Evolutionary conservation across 2,113 vertebrate genomes (phyloP), one percentile per base, ranked within the genome.

Genomic region (Microtus montanus): DNA sequence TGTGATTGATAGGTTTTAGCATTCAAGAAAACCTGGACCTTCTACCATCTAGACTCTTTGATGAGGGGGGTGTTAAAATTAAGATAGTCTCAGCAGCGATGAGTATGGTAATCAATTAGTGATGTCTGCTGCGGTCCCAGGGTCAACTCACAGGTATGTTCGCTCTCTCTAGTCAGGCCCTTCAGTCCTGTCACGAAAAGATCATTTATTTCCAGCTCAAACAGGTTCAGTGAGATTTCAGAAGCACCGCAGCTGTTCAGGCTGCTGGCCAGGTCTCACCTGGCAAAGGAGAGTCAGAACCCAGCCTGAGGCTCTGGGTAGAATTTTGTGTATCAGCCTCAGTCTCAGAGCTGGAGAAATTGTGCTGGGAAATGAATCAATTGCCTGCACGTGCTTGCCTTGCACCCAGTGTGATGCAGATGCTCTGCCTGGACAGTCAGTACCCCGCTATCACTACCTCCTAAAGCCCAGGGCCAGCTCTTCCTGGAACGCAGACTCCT

Each of bases 371-470:
- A 58, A 26, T 52, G 64, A 30, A 19, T 6, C 6, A 7, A 0
- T 17, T 14, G 90, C 20, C 41, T 28, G 8, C n/a, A 33, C 7
- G 5, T 14, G 5, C 15, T 64, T 49, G 63, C 30, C 38, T 19
- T 41, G 80, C 3, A 30, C n/a, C n/a, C n/a, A 5, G 3, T 11
- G 13, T 11, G 41, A 7, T 24, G 15, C 20, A n/a, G 41, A 70
- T 0, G 26, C 7, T 20, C 22, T 35, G 0, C 13, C 30, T 30
- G 0, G 28, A 14, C 0, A 9, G 80, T 13, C 3, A 52, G 14
- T 4, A 5, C 54, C 30, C 74, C 2, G 0, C 33, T 30, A 33
- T 10, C 52, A 13, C 13, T 41, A 41, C 58, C 44, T 54, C 28
- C 44, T 24, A 11, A n/a, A 38, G 24, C 14, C 41, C 10, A 28